A percentile compares a stretch with the other conserved stretches of the same genome.
Evolutionary conservation across 2,888 invertebrate species (phyloP).

Genomic region (Synanthedon andrenaeformis): DNA sequence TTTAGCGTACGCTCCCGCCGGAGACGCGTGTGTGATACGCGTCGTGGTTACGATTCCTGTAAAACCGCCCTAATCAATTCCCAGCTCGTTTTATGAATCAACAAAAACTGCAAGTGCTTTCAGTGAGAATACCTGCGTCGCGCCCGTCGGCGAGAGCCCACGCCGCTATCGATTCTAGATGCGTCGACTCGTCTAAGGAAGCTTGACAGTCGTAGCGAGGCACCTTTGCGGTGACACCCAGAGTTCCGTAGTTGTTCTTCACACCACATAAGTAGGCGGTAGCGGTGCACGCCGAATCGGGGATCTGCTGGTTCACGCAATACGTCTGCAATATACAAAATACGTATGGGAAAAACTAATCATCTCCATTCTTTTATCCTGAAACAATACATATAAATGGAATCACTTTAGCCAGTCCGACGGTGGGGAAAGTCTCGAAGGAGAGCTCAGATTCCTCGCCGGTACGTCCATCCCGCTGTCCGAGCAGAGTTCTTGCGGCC

Average conservation of each 20-base stretch:
- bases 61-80: neutral
- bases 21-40: slow-evolving; percentile 83
- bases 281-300: slow-evolving; percentile 79
- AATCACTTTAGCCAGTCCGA: slow-evolving; percentile 74
- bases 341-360: neutral
- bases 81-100: neutral
- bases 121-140: slow-evolving; percentile 29
- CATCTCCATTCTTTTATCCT: neutral
- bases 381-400: neutral
- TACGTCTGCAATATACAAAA: slow-evolving; percentile 48
- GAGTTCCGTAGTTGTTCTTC: slow-evolving; percentile 73
- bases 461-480: slow-evolving; percentile 61
- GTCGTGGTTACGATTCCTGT: slow-evolving; percentile 81
- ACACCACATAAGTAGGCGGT: slow-evolving; percentile 77
- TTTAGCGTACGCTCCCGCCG: slow-evolving; percentile 77
- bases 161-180: slow-evolving; percentile 73
- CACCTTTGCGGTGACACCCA: slow-evolving; percentile 77
- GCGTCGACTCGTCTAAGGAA: slow-evolving; percentile 54
- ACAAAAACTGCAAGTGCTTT: neutral
- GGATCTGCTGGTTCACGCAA: slow-evolving; percentile 72
- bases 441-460: slow-evolving; percentile 73
- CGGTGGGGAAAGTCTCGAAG: slow-evolving; percentile 74
- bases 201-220: slow-evolving; percentile 69
- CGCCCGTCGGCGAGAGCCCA: slow-evolving; percentile 71
- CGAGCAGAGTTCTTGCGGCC: slow-evolving; percentile 74